Conservation (phyloP, 1,140 invertebrate species). For the Drosophila orena region DNA sequence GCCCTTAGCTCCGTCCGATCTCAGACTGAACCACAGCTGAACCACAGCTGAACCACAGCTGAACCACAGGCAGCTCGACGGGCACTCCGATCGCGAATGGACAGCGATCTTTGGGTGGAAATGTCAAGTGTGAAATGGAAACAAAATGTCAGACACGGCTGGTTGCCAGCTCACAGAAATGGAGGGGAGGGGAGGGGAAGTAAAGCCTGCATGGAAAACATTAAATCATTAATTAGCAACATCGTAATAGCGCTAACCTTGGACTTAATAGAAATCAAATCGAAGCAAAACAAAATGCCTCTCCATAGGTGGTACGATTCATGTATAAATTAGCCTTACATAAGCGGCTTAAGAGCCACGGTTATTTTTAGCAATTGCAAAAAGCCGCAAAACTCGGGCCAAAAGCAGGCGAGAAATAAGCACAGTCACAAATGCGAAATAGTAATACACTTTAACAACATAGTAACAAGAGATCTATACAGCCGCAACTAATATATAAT, state of each 20-base stretch:
- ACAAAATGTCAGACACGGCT: conserved; percentile 63
- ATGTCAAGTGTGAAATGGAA: conserved; percentile 73
- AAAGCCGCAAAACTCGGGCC: conserved; percentile 45
- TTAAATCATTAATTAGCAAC: conserved; percentile 78
- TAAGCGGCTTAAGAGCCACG: conserved; percentile 67
- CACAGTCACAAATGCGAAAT: conserved; percentile 19
- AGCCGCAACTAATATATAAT: conserved; percentile 68
- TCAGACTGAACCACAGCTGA: conserved; percentile 2
- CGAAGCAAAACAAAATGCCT: conserved; percentile 62
- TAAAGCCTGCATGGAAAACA: conserved; percentile 45
- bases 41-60: conserved; percentile 13
- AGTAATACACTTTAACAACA: conserved; percentile 31
- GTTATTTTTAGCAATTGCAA: conserved; percentile 81
- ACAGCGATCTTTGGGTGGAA: conserved; percentile 44
- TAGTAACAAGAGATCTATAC: conserved; percentile 19
- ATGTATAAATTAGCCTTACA: conserved; percentile 83
- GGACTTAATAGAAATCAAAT: conserved; percentile 82
- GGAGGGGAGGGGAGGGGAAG: neutral
- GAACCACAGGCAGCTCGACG: conserved; percentile 12
- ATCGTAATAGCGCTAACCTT: conserved; percentile 69
- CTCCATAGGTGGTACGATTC: conserved; percentile 70
- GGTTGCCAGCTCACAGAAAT: conserved; percentile 8
- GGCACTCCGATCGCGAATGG: conserved; percentile 28
- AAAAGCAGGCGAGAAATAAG: conserved; percentile 23
- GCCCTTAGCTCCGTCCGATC: conserved; percentile 37